These are phyloP conservation scores for Poecile atricapillus DNA, from an alignment of 2,113 vertebrate species.

Conservation along the genomic window DNA sequence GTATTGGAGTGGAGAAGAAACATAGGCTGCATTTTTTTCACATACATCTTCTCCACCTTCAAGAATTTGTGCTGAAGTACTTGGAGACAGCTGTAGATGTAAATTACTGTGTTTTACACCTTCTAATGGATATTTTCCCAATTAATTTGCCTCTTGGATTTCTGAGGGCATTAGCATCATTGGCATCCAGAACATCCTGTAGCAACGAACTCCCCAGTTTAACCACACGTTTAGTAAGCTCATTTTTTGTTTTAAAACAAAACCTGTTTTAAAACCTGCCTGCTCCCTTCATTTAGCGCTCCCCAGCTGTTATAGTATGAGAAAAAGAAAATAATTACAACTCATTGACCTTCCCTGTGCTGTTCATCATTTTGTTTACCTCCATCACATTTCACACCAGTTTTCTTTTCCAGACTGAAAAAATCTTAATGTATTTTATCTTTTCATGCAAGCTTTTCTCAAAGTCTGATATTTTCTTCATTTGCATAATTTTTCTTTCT, in stretches of 20 bases:
- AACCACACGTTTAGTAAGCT: background rate
- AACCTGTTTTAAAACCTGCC: background rate
- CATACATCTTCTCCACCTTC: background rate
- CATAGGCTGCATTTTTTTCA: background rate
- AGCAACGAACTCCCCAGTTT: background rate
- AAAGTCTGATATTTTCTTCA: background rate
- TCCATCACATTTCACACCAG: background rate
- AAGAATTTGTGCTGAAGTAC: background rate
- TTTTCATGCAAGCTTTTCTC: background rate
- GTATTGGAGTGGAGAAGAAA: background rate
- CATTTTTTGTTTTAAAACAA: background rate
- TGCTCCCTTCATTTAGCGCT: background rate
- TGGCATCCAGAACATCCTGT: background rate
- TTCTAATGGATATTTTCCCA: background rate
- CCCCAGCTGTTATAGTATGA: background rate
- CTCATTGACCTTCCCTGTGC: background rate
- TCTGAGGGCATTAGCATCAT: background rate
- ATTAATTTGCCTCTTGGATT: background rate
- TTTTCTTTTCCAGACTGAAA: background rate
- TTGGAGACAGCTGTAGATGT: background rate
- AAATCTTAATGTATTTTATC: background rate
- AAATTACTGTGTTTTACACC: background rate
- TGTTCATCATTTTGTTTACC: background rate
- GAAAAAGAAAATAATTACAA: background rate
- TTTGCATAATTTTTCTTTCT: fast-evolving